Evolutionary conservation across 2,113 vertebrate genomes (phyloP).

Genomic region (Callipepla californica): DNA sequence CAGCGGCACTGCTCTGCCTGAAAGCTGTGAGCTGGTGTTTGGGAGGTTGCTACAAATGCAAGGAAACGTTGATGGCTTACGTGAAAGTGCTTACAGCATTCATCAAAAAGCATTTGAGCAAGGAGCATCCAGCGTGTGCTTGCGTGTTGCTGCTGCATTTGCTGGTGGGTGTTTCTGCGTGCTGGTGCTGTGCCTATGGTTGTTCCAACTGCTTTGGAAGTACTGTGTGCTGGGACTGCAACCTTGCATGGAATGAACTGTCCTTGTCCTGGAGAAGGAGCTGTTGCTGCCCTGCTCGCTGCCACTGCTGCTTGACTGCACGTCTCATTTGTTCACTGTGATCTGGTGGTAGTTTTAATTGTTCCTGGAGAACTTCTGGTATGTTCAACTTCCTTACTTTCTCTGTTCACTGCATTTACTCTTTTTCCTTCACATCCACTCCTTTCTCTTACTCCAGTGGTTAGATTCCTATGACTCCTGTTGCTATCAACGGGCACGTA

Average conservation of each 20-base stretch:
- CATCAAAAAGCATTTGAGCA: neutral
- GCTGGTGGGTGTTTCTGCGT: neutral
- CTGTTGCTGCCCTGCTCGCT: neutral
- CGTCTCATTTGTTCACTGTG: neutral
- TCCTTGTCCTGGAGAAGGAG: neutral
- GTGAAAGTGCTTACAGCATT: neutral
- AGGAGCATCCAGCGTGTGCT: neutral
- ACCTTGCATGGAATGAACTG: conserved; percentile 6
- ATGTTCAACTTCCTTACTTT: neutral
- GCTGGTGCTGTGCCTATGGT: neutral
- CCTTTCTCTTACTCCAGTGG: neutral
- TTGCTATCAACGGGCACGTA: neutral
- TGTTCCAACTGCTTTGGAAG: neutral
- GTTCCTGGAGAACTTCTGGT: neutral
- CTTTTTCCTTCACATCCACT: neutral
- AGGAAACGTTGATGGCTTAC: neutral
- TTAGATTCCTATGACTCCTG: neutral
- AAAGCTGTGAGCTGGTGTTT: neutral
- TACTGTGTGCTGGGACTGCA: neutral
- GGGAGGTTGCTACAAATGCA: neutral
- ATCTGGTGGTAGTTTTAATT: neutral
- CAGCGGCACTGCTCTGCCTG: neutral
- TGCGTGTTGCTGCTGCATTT: rapidly evolving
- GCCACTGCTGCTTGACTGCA: neutral
- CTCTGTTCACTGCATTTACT: neutral